Conservation (phyloP, 2,797 vertebrate species). For the Sebastes matsubarae region DNA sequence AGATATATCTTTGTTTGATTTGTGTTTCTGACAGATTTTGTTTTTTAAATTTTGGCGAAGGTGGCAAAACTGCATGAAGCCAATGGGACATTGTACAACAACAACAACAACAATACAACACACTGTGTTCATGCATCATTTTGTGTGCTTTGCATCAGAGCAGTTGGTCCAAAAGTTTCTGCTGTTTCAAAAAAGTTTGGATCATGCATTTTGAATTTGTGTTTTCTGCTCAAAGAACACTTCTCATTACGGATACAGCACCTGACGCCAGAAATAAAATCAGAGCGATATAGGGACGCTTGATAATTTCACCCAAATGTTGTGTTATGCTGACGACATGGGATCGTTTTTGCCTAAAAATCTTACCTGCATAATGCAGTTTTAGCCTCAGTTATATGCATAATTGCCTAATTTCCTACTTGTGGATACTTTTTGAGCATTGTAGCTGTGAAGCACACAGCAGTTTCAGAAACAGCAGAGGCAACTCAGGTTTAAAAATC, state of each 20-base stretch:
- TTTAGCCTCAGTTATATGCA: neutral
- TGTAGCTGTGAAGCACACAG: slow-evolving; percentile 18
- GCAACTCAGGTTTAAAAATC: slow-evolving; percentile 25
- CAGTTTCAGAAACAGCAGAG: slow-evolving; percentile 17
- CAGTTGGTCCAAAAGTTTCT: neutral
- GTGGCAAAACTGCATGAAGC: neutral
- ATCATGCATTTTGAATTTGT: neutral
- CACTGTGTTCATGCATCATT: neutral
- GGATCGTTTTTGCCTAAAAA: neutral
- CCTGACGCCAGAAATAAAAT: neutral
- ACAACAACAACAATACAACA: neutral
- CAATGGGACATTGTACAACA: neutral
- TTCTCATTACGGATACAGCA: neutral
- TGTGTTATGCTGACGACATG: neutral
- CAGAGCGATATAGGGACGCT: neutral
- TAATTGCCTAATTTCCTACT: slow-evolving; percentile 19
- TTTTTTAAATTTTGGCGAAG: neutral
- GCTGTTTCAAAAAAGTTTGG: neutral
- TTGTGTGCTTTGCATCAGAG: neutral
- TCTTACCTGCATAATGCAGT: neutral
- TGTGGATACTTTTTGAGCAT: slow-evolving; percentile 15
- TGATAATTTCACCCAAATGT: neutral
- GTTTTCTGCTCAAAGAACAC: neutral
- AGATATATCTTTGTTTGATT: neutral
- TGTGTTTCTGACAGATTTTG: neutral